A percentile compares a stretch with the other conserved stretches of the same genome.
These are phyloP conservation scores for Coreoperca whiteheadi DNA, from an alignment of 2,113 vertebrate genomes.

Conservation along the genomic window DNA sequence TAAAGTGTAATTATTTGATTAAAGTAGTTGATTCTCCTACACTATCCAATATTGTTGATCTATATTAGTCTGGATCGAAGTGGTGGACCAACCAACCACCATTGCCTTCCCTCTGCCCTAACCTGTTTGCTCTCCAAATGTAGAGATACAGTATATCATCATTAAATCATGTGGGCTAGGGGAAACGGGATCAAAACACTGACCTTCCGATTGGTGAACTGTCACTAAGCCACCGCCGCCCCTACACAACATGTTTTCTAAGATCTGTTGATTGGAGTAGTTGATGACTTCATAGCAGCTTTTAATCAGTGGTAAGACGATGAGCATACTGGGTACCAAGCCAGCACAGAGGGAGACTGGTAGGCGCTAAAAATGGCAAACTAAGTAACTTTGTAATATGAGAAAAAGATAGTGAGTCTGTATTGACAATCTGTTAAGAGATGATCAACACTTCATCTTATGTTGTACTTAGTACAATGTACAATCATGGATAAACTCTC, in stretches of 20 bases:
- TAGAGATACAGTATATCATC: neutral
- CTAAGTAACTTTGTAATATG: slow-evolving; percentile 45
- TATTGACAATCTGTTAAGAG: slow-evolving; percentile 18
- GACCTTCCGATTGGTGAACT: too few species aligned
- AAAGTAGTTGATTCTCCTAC: too few species aligned
- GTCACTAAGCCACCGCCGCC: too few species aligned
- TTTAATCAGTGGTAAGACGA: slow-evolving; percentile 41
- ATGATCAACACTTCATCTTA: slow-evolving; percentile 18
- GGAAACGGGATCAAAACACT: too few species aligned
- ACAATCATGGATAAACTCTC: slow-evolving; percentile 16
- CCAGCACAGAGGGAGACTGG: neutral
- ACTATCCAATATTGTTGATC: neutral
- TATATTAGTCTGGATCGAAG: neutral
- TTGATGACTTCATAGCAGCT: slow-evolving; percentile 16
- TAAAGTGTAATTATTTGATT: too few species aligned
- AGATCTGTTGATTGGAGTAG: slow-evolving; percentile 23
- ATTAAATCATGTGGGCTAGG: too few species aligned
- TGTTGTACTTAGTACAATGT: neutral
- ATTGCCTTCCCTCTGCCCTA: neutral
- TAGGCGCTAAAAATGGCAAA: slow-evolving; percentile 34
- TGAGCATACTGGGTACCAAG: neutral
- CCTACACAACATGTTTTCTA: too few species aligned
- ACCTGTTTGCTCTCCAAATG: neutral
- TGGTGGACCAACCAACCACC: too few species aligned
- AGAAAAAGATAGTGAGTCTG: slow-evolving; percentile 16